A percentile compares a stretch with the other conserved stretches of the same genome.
phyloP scores from a whole-genome alignment of 1,140 invertebrate genomes.

The Drosophila sturtevanti region DNA sequence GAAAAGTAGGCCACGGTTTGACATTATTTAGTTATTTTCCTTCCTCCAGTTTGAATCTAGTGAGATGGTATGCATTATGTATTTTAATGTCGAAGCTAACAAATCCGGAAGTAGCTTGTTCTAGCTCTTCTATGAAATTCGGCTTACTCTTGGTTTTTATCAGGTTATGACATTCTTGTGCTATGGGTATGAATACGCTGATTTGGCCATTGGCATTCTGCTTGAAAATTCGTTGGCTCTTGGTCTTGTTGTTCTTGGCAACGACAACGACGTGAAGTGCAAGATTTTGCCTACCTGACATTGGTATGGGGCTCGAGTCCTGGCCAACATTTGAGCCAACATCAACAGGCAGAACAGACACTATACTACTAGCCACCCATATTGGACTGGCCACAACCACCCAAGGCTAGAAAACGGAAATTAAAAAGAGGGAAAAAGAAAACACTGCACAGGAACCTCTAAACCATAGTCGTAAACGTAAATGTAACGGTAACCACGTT shows the following conservation, averaged over 20 bases:
- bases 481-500: conserved; percentile 37
- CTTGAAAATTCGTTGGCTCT: conserved; percentile 59
- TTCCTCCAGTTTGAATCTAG: not conserved
- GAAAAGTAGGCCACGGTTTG: not conserved
- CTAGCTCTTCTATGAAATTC: conserved; percentile 64
- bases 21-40: not conserved
- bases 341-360: conserved; percentile 31
- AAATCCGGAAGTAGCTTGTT: conserved; percentile 33
- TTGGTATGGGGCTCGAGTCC: not conserved
- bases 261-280: conserved; percentile 61
- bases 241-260: conserved; percentile 65
- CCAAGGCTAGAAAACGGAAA: conserved; percentile 66
- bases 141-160: conserved; percentile 54
- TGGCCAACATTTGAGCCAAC: conserved; percentile 56
- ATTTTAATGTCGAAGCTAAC: conserved; percentile 37
- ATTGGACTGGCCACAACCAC: conserved; percentile 37
- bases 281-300: conserved; percentile 34
- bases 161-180: conserved; percentile 40
- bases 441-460: conserved; percentile 69
- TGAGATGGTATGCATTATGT: no score
- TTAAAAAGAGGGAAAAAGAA: conserved; percentile 77
- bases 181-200: conserved; percentile 10
- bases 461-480: conserved; percentile 63
- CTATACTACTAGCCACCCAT: conserved; percentile 1
- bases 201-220: conserved; percentile 69